A percentile compares a stretch with the other conserved stretches of the same genome.
Evolutionary conservation across 2,888 invertebrate species (phyloP).

Genomic region (Cistogaster globosa): DNA sequence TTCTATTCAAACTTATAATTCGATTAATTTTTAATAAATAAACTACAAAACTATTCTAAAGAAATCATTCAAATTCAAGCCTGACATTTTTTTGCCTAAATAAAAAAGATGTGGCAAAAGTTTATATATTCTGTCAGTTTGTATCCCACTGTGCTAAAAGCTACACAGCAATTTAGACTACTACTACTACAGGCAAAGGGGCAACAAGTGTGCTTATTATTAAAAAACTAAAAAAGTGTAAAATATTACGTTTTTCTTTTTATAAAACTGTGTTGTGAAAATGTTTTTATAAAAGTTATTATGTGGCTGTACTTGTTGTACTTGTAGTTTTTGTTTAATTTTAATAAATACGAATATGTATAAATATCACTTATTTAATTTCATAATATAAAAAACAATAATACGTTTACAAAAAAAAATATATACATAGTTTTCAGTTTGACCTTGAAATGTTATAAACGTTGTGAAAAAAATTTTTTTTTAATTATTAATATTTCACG

Average conservation of each 20-base stretch:
- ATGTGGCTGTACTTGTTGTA: background rate
- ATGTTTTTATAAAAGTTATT: conserved; percentile 12
- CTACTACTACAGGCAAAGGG: conserved; percentile 59
- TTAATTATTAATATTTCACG: conserved; percentile 21
- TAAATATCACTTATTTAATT: conserved; percentile 12
- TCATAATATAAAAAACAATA: conserved; percentile 19
- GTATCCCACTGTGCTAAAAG: background rate
- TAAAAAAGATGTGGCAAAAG: too few species aligned
- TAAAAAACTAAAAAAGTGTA: background rate
- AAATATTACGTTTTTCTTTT: conserved; percentile 37
- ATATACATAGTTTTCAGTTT: conserved; percentile 26
- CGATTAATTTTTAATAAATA: too few species aligned
- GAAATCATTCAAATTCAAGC: too few species aligned
- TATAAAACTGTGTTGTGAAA: background rate
- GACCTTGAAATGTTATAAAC: conserved; percentile 68
- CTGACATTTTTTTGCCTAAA: too few species aligned
- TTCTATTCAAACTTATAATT: too few species aligned
- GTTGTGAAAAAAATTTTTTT: conserved; percentile 29
- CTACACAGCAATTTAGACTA: conserved; percentile 6
- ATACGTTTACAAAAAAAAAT: background rate
- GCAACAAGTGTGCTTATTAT: conserved; percentile 65
- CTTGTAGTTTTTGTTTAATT: background rate
- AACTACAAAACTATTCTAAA: too few species aligned
- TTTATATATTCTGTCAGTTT: background rate
- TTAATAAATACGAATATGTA: background rate